These are phyloP conservation scores for Tupaia chinensis DNA, from an alignment of 2,113 vertebrate species.

Conservation along the genomic window DNA sequence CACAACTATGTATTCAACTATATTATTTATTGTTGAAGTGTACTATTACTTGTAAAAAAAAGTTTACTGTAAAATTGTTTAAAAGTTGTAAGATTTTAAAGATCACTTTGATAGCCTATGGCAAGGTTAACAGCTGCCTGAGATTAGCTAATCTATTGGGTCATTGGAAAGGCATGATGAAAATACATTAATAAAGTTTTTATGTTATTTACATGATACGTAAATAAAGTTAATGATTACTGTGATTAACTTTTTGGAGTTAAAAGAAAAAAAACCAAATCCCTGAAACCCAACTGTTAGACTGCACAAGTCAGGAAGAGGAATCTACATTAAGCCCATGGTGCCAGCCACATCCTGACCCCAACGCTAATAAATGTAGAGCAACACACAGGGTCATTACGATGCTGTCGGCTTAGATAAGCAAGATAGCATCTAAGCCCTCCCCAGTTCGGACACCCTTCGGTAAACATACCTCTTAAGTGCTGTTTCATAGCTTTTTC, in stretches of 20 bases:
- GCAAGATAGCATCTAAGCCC: not conserved
- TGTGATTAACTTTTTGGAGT: not conserved
- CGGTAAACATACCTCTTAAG: not conserved
- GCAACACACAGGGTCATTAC: not conserved
- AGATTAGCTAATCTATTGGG: too few relatives aligned
- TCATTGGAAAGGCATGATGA: too few relatives aligned
- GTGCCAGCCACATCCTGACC: not conserved
- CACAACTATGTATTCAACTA: too few relatives aligned
- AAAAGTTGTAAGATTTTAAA: not conserved
- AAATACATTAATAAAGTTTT: too few relatives aligned
- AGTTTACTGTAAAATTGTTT: not conserved
- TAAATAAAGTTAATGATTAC: not conserved
- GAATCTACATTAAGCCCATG: not conserved
- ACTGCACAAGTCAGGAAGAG: not conserved
- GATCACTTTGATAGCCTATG: not conserved
- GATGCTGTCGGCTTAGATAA: not conserved
- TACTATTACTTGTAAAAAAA: too few relatives aligned
- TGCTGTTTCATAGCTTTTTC: not conserved
- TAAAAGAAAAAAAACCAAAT: not conserved
- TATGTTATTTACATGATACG: too few relatives aligned
- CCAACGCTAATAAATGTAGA: not conserved
- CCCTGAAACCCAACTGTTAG: not conserved
- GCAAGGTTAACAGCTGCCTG: not conserved
- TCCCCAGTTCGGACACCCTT: not conserved
- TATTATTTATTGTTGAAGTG: too few relatives aligned